Percentiles rank a stretch among this genome's conserved stretches.
Evolutionary conservation across 2,888 invertebrate genomes (phyloP).

Genomic region (Orthosia gracilis): DNA sequence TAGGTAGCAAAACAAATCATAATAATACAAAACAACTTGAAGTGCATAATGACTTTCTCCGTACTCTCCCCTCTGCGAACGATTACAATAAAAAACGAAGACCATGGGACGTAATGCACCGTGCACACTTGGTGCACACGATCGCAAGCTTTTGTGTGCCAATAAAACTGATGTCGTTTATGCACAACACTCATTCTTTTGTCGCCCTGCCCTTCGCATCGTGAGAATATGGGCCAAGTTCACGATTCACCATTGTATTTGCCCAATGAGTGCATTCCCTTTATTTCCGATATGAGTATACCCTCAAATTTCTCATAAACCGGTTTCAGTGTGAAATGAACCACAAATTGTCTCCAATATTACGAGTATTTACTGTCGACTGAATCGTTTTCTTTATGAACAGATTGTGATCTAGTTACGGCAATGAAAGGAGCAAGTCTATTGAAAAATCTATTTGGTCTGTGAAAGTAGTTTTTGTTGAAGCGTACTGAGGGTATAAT

Average conservation of each 20-base stretch:
- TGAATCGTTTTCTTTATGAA: slow-evolving; percentile 58
- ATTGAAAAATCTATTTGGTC: slow-evolving; percentile 61
- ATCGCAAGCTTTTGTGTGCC: slow-evolving; percentile 72
- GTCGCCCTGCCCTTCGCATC: slow-evolving; percentile 75
- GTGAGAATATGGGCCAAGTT: slow-evolving; percentile 90
- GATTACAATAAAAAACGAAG: slow-evolving; percentile 52
- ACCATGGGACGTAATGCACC: slow-evolving; percentile 55
- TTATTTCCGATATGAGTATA: slow-evolving; percentile 69
- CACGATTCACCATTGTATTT: slow-evolving; percentile 78
- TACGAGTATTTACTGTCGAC: slow-evolving; percentile 50
- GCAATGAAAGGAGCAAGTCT: slow-evolving; percentile 55
- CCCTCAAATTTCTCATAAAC: slow-evolving; percentile 64
- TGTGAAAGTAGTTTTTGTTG: slow-evolving; percentile 63
- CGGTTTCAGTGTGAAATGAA: slow-evolving; percentile 75
- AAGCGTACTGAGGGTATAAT: slow-evolving; percentile 37
- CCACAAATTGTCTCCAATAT: slow-evolving; percentile 71
- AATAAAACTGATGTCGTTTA: slow-evolving; percentile 75
- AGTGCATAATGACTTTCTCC: slow-evolving; percentile 59
- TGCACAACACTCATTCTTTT: slow-evolving; percentile 79
- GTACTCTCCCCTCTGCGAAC: slow-evolving; percentile 46
- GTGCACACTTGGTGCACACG: slow-evolving; percentile 54
- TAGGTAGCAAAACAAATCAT: slow-evolving; percentile 21
- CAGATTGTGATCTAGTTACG: slow-evolving; percentile 63
- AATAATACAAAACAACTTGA: slow-evolving; percentile 33
- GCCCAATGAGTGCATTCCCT: slow-evolving; percentile 62